phyloP scores from a whole-genome alignment of 1,140 invertebrate species.

The Prorops nasuta region DNA sequence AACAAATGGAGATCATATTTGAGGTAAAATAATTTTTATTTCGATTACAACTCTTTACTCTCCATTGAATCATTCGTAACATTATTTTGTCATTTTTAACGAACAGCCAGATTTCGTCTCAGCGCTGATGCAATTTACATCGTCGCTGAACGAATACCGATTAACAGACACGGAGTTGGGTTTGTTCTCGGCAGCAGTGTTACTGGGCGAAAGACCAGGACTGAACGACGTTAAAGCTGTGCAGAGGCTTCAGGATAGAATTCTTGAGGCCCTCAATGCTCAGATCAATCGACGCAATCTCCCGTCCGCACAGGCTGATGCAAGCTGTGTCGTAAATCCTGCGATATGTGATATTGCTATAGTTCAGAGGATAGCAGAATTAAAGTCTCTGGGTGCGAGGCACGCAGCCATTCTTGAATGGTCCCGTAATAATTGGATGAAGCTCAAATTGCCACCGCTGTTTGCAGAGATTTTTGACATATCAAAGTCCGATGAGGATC shows the following conservation, averaged over 20 bases:
- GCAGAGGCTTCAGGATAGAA: constrained; percentile 77
- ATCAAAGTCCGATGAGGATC: constrained; percentile 82
- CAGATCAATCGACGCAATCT: constrained; percentile 55
- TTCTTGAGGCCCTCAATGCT: constrained; percentile 82
- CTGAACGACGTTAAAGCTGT: constrained; percentile 83
- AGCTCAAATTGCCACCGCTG: constrained; percentile 82
- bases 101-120: constrained; percentile 70
- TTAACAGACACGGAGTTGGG: constrained; percentile 89
- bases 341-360: constrained; percentile 33
- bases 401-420: constrained; percentile 86
- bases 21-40: constrained; percentile 68
- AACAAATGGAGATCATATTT: constrained; percentile 89
- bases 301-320: constrained; percentile 35
- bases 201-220: constrained; percentile 77
- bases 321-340: constrained; percentile 44
- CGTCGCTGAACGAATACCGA: constrained; percentile 73
- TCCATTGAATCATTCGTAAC: not conserved
- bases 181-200: constrained; percentile 82
- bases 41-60: not conserved
- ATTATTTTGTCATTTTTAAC: not conserved
- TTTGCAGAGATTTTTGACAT: constrained; percentile 98
- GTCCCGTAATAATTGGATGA: constrained; percentile 86
- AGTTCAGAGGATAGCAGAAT: constrained; percentile 68
- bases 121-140: constrained; percentile 76
- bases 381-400: constrained; percentile 77